These are phyloP conservation scores for Trichoplusia ni DNA, from an alignment of 1,140 invertebrate genomes.

Conservation along the genomic window DNA sequence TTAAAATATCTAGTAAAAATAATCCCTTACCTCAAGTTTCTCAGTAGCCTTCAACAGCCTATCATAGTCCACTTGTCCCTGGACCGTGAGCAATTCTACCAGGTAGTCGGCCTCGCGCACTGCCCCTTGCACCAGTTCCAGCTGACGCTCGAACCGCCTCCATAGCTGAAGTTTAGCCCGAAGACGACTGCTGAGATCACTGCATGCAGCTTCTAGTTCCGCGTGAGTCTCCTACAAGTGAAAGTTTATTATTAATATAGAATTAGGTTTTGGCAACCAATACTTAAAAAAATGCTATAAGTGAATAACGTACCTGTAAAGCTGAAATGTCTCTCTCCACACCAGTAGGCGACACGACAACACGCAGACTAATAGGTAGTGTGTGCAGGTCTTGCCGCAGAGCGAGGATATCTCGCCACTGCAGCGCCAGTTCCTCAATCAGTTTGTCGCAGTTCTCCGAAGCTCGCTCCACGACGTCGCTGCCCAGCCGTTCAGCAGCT, in stretches of 20 bases:
- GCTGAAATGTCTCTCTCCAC: slow-evolving; percentile 88
- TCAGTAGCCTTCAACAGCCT: slow-evolving; percentile 90
- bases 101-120: slow-evolving; percentile 92
- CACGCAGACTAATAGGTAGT: slow-evolving; percentile 86
- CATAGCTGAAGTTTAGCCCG: slow-evolving; percentile 86
- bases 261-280: no score
- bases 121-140: slow-evolving; percentile 89
- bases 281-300: no score
- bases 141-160: slow-evolving; percentile 87
- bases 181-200: slow-evolving; percentile 84
- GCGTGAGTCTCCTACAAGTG: slow-evolving; percentile 85
- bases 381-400: slow-evolving; percentile 88
- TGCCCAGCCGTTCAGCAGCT: slow-evolving; percentile 85
- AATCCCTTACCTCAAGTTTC: slow-evolving; percentile 86
- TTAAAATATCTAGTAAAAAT: neutral
- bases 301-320: slow-evolving; percentile 71
- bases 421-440: slow-evolving; percentile 83
- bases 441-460: slow-evolving; percentile 85
- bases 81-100: slow-evolving; percentile 90
- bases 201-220: slow-evolving; percentile 85
- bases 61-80: slow-evolving; percentile 91
- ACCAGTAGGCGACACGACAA: slow-evolving; percentile 88
- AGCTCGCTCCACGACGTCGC: slow-evolving; percentile 86
- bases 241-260: no score
- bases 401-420: slow-evolving; percentile 89